Percentiles rank a stretch among this genome's conserved stretches.
phyloP scores from a whole-genome alignment of 2,113 vertebrate genomes.

The Vireo altiloquus region DNA sequence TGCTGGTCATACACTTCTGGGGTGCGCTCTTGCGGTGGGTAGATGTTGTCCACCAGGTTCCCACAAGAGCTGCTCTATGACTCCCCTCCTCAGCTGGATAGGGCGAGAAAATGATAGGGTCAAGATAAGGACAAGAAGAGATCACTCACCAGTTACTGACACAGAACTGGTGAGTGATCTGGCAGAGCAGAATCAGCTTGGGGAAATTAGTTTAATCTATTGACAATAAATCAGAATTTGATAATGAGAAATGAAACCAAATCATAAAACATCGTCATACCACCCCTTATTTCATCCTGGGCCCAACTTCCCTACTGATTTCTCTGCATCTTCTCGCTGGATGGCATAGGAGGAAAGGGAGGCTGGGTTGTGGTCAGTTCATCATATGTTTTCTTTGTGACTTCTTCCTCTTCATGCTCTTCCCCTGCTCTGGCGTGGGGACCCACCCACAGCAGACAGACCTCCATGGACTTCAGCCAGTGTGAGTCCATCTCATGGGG shows the following conservation, averaged over 20 bases:
- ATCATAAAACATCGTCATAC: not conserved
- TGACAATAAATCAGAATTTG: not conserved
- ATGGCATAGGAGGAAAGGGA: rapidly evolving
- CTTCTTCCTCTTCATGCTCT: not conserved
- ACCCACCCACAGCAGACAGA: not conserved
- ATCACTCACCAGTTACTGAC: not conserved
- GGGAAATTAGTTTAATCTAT: not conserved
- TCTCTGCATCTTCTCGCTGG: rapidly evolving
- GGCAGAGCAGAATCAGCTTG: not conserved
- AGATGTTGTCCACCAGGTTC: not conserved
- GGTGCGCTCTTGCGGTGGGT: not conserved
- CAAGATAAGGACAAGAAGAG: rapidly evolving
- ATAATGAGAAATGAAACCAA: not conserved
- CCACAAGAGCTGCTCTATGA: rapidly evolving
- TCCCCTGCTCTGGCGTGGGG: rapidly evolving
- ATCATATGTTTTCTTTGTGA: not conserved
- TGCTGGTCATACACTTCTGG: not conserved
- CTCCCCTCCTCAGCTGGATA: not conserved
- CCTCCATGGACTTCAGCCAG: rapidly evolving
- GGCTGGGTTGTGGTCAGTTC: not conserved
- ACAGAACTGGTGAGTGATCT: no score
- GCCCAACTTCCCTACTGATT: rapidly evolving
- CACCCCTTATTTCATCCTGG: rapidly evolving
- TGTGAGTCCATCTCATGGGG: rapidly evolving
- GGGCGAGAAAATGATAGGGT: rapidly evolving